phyloP scores from a whole-genome alignment of 2,888 invertebrate genomes.

The Tetrapedia diversipes region DNA sequence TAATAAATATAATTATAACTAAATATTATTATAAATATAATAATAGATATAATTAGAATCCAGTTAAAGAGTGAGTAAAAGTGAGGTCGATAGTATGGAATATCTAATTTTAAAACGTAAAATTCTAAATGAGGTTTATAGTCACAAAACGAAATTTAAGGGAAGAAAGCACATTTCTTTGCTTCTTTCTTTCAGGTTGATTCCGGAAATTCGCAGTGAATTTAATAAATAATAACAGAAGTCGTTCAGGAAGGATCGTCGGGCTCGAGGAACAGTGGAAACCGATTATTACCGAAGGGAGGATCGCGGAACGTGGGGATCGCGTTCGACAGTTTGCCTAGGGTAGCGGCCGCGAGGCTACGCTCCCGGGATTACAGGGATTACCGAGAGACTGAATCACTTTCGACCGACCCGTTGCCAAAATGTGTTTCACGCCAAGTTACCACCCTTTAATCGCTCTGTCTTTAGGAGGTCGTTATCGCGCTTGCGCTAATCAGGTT shows the following conservation, averaged over 20 bases:
- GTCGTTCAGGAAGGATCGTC: background rate
- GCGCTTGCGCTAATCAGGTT: slow-evolving; percentile 29
- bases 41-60: no score
- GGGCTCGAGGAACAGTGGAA: slow-evolving; percentile 40
- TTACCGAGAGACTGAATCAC: slow-evolving; percentile 79
- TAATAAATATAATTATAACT: no score
- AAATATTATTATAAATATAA: no score
- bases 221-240: background rate
- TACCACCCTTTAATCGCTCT: slow-evolving; percentile 75
- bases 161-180: no score
- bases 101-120: no score
- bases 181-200: no score
- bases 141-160: no score
- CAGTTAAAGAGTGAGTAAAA: no score
- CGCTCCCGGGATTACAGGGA: slow-evolving; percentile 78
- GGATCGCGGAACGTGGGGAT: slow-evolving; percentile 30
- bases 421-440: slow-evolving; percentile 71
- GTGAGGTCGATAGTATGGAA: no score
- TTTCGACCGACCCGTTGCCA: slow-evolving; percentile 72
- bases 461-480: slow-evolving; percentile 71
- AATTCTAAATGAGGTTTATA: no score
- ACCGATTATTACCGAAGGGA: slow-evolving; percentile 54
- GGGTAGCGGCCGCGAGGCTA: slow-evolving; percentile 58
- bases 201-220: background rate
- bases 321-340: slow-evolving; percentile 47